phyloP scores from a whole-genome alignment of 2,113 vertebrate genomes.

The Ammodytes dubius region DNA sequence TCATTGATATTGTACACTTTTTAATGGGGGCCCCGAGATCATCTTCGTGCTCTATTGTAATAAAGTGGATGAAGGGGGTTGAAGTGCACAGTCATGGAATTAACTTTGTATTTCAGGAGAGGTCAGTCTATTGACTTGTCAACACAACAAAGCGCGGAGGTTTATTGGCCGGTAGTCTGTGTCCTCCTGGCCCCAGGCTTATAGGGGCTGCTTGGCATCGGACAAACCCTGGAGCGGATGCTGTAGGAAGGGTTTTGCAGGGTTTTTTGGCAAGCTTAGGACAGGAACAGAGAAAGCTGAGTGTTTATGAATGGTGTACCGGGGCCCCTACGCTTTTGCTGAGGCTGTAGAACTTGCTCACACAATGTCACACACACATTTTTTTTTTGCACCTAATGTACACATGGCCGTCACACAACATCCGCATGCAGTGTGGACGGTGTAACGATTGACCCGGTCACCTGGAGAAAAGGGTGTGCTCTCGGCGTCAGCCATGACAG shows the following conservation, averaged over 20 bases:
- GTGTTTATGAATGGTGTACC: slow-evolving; percentile 58
- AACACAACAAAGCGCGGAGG: slow-evolving; percentile 41
- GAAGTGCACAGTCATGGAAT: slow-evolving; percentile 48
- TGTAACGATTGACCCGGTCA: slow-evolving; percentile 6
- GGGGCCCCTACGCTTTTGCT: slow-evolving; percentile 58
- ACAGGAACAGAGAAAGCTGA: slow-evolving; percentile 58
- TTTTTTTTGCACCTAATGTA: not conserved
- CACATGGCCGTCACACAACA: slow-evolving; percentile 2
- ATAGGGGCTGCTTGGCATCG: slow-evolving; percentile 57
- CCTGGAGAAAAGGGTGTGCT: slow-evolving; percentile 24
- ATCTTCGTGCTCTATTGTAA: slow-evolving; percentile 18
- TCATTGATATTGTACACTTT: not conserved
- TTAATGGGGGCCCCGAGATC: not conserved
- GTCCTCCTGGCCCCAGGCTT: slow-evolving; percentile 26
- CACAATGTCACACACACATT: slow-evolving; percentile 53
- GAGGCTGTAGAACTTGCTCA: slow-evolving; percentile 60
- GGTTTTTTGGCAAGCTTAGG: slow-evolving; percentile 50
- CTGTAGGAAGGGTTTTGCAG: slow-evolving; percentile 51
- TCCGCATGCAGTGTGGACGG: slow-evolving; percentile 14
- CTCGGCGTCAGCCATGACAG: not conserved
- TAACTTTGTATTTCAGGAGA: slow-evolving; percentile 56
- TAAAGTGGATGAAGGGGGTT: slow-evolving; percentile 8
- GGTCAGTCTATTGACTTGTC: slow-evolving; percentile 66
- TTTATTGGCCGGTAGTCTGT: slow-evolving; percentile 23
- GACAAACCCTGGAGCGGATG: slow-evolving; percentile 38